Conservation (phyloP, 1,140 invertebrate genomes). For the Wasmannia auropunctata region DNA sequence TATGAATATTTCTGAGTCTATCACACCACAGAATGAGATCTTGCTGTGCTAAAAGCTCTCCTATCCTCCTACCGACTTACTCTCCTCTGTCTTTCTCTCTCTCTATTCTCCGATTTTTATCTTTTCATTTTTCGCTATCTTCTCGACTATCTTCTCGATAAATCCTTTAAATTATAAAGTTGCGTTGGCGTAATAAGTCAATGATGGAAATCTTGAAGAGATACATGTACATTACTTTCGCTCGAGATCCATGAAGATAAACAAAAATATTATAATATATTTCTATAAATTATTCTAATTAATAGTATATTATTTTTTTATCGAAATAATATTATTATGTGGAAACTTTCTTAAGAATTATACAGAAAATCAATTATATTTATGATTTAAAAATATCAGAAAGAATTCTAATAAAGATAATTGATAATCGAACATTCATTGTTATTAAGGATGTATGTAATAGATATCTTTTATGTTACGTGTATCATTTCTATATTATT, state of each 20-base stretch:
- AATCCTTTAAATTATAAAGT: background rate
- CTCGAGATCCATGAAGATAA: background rate
- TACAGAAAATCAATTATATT: background rate
- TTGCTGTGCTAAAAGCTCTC: background rate
- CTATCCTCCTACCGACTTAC: background rate
- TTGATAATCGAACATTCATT: background rate
- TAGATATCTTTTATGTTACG: background rate
- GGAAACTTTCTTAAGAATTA: background rate
- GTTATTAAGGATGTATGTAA: background rate
- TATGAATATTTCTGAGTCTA: constrained; percentile 57
- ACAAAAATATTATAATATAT: background rate
- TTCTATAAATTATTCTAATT: background rate
- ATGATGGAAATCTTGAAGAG: background rate
- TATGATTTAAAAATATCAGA: background rate
- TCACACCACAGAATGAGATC: constrained; percentile 34
- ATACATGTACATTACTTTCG: background rate
- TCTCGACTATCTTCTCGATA: background rate
- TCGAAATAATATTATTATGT: background rate
- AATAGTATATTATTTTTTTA: background rate
- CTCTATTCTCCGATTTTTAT: no score
- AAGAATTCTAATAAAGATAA: background rate
- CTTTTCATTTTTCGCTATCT: background rate
- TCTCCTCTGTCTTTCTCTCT: no score
- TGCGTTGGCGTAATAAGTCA: background rate
- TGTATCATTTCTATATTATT: background rate